A percentile compares a stretch with the other conserved stretches of the same genome.
phyloP scores from a whole-genome alignment of 2,797 vertebrate species.

The Ambastaia sidthimunki region DNA sequence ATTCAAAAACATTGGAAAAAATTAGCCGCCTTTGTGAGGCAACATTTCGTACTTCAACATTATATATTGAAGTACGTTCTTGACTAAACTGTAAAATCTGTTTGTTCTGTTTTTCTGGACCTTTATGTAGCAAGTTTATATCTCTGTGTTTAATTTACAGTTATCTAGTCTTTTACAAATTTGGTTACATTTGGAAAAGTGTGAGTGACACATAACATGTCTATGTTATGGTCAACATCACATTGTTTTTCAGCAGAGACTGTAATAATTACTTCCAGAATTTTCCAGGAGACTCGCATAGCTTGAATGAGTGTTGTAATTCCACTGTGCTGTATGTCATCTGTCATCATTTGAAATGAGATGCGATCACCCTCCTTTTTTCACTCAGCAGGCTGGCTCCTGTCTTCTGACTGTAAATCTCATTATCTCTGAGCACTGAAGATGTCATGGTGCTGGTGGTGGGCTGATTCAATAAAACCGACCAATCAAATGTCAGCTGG shows the following conservation, averaged over 20 bases:
- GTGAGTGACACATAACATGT: not conserved
- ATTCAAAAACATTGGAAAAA: not conserved
- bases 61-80: not conserved
- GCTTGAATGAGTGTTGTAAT: not conserved
- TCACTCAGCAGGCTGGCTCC: conserved; percentile 40
- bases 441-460: conserved; percentile 44
- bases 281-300: not conserved
- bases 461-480: conserved; percentile 43
- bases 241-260: not conserved
- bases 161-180: not conserved
- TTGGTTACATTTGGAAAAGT: not conserved
- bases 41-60: too few relatives aligned
- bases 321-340: conserved; percentile 26
- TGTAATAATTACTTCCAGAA: conserved; percentile 5
- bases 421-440: conserved; percentile 19
- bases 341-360: conserved; percentile 13
- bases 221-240: conserved; percentile 13
- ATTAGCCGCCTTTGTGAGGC: not conserved
- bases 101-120: not conserved
- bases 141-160: not conserved
- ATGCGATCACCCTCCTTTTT: not conserved
- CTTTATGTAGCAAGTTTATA: not conserved
- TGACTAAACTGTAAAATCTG: not conserved
- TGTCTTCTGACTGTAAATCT: conserved; percentile 31
- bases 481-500: not conserved